Conservation (phyloP, 2,113 vertebrate genomes). For the Piprites chloris region DNA sequence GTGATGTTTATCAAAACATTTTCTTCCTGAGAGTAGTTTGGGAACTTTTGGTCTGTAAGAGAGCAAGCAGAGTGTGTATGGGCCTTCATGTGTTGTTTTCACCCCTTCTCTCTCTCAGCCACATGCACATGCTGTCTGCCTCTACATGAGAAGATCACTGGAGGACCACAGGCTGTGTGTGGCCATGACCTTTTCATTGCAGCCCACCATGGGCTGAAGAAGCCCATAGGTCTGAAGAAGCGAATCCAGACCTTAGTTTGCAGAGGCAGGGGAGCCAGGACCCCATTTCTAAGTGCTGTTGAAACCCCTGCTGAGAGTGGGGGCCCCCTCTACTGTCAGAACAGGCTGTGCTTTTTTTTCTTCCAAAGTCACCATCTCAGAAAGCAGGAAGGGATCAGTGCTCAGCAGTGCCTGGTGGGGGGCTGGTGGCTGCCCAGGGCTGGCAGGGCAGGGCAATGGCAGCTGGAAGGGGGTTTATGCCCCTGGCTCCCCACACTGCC, state of each 20-base stretch:
- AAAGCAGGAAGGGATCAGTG: background rate
- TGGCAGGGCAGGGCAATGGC: background rate
- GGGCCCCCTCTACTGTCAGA: background rate
- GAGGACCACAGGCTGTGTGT: background rate
- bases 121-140: background rate
- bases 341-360: background rate
- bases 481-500: fast-evolving
- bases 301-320: background rate
- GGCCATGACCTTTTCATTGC: background rate
- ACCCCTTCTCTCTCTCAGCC: background rate
- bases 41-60: background rate
- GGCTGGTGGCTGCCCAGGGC: fast-evolving
- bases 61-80: background rate
- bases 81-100: background rate
- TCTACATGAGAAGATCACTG: background rate
- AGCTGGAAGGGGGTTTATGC: background rate
- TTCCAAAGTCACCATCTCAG: fast-evolving
- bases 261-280: background rate
- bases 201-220: background rate
- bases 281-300: background rate
- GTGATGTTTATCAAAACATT: background rate
- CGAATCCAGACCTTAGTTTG: background rate
- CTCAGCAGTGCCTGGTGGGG: fast-evolving
- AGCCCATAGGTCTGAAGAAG: background rate
- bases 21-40: background rate